Percentiles rank a stretch among this genome's conserved stretches.
Conservation (phyloP, 2,888 invertebrate genomes). For the Hymenopus coronatus region DNA sequence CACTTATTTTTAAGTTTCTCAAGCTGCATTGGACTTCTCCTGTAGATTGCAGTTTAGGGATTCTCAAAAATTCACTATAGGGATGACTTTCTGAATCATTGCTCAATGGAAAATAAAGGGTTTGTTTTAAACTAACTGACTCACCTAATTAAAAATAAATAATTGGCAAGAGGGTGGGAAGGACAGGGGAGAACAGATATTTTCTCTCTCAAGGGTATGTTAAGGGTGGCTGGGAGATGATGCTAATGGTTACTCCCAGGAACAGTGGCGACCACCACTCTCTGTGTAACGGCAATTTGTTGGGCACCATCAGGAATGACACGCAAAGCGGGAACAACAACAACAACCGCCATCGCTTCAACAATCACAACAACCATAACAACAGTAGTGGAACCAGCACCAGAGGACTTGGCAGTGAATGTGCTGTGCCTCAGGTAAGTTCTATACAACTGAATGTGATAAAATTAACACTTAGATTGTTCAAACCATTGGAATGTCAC, state of each 20-base stretch:
- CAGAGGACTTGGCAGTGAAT: constrained; percentile 62
- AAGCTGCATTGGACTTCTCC: no score
- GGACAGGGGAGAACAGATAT: neutral
- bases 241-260: constrained; percentile 35
- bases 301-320: constrained; percentile 64
- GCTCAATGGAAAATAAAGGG: neutral
- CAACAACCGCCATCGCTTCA: constrained; percentile 50
- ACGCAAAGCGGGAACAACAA: constrained; percentile 73
- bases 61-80: neutral
- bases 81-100: neutral
- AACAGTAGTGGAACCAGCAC: constrained; percentile 15
- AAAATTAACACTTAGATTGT: no score
- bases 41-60: neutral
- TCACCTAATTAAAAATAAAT: neutral
- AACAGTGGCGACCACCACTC: constrained; percentile 74
- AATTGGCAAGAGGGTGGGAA: neutral
- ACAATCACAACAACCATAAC: constrained; percentile 14
- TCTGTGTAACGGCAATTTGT: constrained; percentile 62
- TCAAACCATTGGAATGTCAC: no score
- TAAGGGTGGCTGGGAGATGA: neutral
- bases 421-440: constrained; percentile 47
- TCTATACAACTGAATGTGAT: neutral
- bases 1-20: no score
- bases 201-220: neutral
- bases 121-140: neutral